phyloP scores from a whole-genome alignment of 1,140 invertebrate genomes.

The Hypothenemus hampei region DNA sequence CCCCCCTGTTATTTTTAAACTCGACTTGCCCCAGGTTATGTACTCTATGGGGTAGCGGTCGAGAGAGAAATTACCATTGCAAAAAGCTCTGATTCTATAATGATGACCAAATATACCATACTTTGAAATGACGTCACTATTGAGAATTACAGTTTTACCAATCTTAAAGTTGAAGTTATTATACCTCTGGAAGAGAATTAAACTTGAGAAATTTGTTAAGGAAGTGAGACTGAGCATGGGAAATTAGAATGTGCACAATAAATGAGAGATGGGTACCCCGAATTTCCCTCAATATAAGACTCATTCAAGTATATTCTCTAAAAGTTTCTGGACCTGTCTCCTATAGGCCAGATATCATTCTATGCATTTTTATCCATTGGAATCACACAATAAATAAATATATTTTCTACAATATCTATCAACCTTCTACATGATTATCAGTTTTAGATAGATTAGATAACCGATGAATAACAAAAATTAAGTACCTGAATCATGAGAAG shows the following conservation, averaged over 20 bases:
- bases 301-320: too few relatives aligned
- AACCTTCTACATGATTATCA: too few relatives aligned
- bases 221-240: neutral
- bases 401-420: too few relatives aligned
- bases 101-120: conserved; percentile 4
- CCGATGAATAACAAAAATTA: too few relatives aligned
- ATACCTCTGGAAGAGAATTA: neutral
- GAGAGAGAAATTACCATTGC: conserved; percentile 6
- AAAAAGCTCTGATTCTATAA: neutral
- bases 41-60: neutral
- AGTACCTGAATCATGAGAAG: too few relatives aligned
- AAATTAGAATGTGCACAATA: neutral
- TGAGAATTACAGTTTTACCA: neutral
- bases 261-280: too few relatives aligned
- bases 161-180: neutral
- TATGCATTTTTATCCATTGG: too few relatives aligned
- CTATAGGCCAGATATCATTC: too few relatives aligned
- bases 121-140: neutral
- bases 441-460: too few relatives aligned
- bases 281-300: too few relatives aligned
- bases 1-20: conserved; percentile 4
- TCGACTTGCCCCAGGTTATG: conserved; percentile 1
- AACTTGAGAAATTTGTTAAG: neutral
- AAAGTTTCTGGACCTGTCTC: too few relatives aligned
- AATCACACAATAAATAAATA: too few relatives aligned